A percentile compares a stretch with the other conserved stretches of the same genome.
phyloP scores from a whole-genome alignment of 2,113 vertebrate species.

The Cervus canadensis region DNA sequence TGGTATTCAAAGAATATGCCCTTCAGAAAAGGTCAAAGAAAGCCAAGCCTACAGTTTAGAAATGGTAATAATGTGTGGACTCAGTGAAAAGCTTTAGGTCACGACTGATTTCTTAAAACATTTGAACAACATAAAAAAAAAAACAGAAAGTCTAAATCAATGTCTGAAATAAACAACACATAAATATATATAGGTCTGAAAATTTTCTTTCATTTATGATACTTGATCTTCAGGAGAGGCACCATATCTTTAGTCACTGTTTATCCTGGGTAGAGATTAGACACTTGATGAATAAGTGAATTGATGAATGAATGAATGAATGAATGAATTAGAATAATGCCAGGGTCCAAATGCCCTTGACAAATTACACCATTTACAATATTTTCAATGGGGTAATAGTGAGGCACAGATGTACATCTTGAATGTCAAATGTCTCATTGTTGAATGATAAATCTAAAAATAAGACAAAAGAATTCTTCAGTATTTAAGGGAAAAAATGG shows the following conservation, averaged over 20 bases:
- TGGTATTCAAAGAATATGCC: neutral
- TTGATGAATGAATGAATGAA: slow-evolving; percentile 40
- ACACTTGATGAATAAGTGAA: neutral
- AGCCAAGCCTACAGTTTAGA: slow-evolving; percentile 49
- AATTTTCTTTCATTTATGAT: slow-evolving; percentile 45
- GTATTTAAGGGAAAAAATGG: slow-evolving; percentile 26
- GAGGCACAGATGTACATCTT: neutral
- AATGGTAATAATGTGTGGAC: slow-evolving; percentile 54
- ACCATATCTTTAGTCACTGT: neutral
- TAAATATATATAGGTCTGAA: neutral
- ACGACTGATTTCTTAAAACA: slow-evolving; percentile 38
- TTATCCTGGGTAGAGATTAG: slow-evolving; percentile 23
- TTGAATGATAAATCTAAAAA: slow-evolving; percentile 60
- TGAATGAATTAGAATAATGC: slow-evolving; percentile 58
- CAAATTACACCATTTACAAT: slow-evolving; percentile 53
- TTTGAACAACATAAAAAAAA: neutral
- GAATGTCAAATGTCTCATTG: slow-evolving; percentile 56
- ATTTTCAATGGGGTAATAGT: slow-evolving; percentile 42
- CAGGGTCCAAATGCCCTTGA: slow-evolving; percentile 42
- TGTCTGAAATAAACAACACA: neutral
- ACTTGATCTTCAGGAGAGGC: neutral
- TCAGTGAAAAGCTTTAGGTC: slow-evolving; percentile 48
- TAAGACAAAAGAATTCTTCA: slow-evolving; percentile 51
- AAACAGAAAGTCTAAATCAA: slow-evolving; percentile 33
- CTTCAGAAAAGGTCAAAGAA: slow-evolving; percentile 69